Evolutionary conservation across 1,140 invertebrate species (phyloP), one percentile per base, ranked within the genome.

Genomic region (Tetramorium simillimum): DNA sequence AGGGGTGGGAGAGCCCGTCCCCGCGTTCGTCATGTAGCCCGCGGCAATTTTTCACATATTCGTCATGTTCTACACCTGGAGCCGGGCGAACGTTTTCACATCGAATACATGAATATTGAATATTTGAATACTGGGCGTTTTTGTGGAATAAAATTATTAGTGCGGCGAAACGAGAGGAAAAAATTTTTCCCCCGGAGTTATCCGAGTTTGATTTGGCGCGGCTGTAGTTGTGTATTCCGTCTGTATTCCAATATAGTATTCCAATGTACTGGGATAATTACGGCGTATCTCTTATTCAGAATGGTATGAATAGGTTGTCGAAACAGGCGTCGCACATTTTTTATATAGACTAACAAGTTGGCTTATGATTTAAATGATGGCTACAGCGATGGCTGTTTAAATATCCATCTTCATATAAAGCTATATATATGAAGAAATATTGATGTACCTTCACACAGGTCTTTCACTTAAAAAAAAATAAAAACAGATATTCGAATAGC

Each of bases 81-180:
- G 43, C 14, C 53, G 28, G 10, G 9, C 40, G 56, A 60, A 24
- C 49, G 56, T 73, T 84, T 84, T 84, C 72, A 75, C 80, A 84
- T 84, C n/a, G 80, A 73, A 84, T 84, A 75, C 14, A 84, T 84
- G 69, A 84, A 84, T 84, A 84, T 84, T 84, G 69, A 84, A 84
- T 84, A 84, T 84, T 60, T 75, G 58, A 84, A 84, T 84, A 84
- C 37, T 73, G 53, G 28, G n/a, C 53, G 43, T 73, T 84, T 84
- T 84, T 84, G 40, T 46, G 56, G 56, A 84, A 49, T 84, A 75
- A 75, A 84, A 84, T 84, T 84, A 75, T 84, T 84, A 84, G 40
- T 73, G 56, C 65, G 80, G 24, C 40, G 40, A 49, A 73, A 73
- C 43, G 28, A 21, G 28, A 10, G 49, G 14, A 51, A 63, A 40